Base-by-base conservation (phyloP, 2,888 invertebrate genomes). In the Sisyra terminalis region DNA sequence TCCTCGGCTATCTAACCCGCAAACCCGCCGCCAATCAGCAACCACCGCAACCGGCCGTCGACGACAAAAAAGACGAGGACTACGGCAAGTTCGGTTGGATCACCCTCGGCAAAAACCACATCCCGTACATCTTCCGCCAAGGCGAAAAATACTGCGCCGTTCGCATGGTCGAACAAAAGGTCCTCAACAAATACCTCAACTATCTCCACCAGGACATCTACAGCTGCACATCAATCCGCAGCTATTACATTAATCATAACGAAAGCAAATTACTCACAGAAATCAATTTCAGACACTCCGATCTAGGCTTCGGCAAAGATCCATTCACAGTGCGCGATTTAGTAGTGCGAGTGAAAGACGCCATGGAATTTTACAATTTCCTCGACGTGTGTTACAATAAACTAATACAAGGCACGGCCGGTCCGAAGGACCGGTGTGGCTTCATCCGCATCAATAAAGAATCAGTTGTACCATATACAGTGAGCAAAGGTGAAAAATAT, bases 21-120 rank as follows among this genome's bases (percentile, higher is more conserved):
- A 24, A 52, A 53, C 43, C 45, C 44, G 37, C 46, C 43, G 8
- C 66, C 67, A 47, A 17, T 59, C 65, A 2, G 51, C 51, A 0
- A 49, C 57, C 1, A 50, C 64, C 46, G 52, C 63, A 50, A 36
- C 50, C 44, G 31, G 67, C 66, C 52, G 66, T 65, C 49, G 53
- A 54, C 32, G 64, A 63, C 40, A 62, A 63, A n/a, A 65, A 64
- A 2, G 85, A 85, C 55, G 84, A 84, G 52, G 78, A 82, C 49
- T 83, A 83, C 53, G 82, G 84, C 32, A 76, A 84, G 54, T 94
- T 93, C 60, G 90, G 90, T 42, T 94, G 93, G 93, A 80, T 82
- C 46, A 79, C 79, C 52, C 75, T 93, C 40, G 89, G 87, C 47
- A 83, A 83, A 55, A 76, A 75, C 51, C 78, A 80, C 60, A 84